Conservation (phyloP, 2,113 vertebrate genomes). For the Actenoides lindsayi region DNA sequence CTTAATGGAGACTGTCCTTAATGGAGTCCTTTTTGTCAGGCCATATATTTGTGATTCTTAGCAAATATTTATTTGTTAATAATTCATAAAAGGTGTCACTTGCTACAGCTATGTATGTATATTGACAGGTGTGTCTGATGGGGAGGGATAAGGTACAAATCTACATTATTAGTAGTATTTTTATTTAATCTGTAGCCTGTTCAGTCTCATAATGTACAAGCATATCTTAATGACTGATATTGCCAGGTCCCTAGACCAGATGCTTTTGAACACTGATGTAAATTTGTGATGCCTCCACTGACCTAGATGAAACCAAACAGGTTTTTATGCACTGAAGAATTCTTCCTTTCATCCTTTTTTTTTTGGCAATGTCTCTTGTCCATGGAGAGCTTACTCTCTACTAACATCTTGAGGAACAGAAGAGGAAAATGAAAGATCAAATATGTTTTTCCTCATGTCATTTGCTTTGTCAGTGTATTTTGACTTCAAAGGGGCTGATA, state of each 20-base stretch:
- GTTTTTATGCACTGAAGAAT: not conserved
- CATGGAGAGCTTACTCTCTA: not conserved
- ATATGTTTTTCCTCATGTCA: not conserved
- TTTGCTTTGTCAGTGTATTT: not conserved
- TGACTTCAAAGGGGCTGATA: not conserved
- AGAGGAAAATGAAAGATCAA: not conserved
- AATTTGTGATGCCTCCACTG: not conserved
- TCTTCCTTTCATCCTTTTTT: not conserved
- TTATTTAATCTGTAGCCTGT: not conserved
- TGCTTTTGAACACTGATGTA: not conserved
- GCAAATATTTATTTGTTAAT: not conserved
- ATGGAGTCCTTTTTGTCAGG: not conserved
- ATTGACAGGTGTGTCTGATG: not conserved
- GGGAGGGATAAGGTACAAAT: not conserved
- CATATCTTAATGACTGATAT: not conserved
- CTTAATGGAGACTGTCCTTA: not conserved
- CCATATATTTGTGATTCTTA: not conserved
- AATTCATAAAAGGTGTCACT: not conserved
- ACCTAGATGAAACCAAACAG: not conserved
- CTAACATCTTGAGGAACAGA: not conserved
- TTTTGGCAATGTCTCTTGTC: not conserved
- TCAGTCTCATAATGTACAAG: not conserved
- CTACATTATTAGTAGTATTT: not conserved
- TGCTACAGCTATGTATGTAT: not conserved
- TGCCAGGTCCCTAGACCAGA: not conserved